Conservation (phyloP, 2,888 invertebrate genomes). For the Stenotaenia linearis region DNA sequence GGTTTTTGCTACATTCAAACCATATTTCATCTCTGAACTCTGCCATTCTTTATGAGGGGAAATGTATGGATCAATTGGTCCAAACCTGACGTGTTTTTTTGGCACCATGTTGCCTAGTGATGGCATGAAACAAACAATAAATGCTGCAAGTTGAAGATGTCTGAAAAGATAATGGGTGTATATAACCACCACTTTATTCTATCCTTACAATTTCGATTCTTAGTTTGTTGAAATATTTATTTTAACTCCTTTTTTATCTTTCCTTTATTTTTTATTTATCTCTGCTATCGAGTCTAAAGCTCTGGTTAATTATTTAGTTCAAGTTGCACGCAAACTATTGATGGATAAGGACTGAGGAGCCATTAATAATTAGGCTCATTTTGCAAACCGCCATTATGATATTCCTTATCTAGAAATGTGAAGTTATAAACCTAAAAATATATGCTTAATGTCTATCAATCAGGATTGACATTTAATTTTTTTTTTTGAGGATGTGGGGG, state of each 20-base stretch:
- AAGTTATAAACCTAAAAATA: neutral
- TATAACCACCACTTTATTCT: neutral
- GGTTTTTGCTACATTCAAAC: neutral
- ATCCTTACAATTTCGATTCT: neutral
- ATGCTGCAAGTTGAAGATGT: neutral
- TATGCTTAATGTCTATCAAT: neutral
- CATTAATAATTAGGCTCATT: conserved; percentile 3
- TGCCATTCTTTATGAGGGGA: conserved; percentile 4
- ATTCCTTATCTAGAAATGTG: neutral
- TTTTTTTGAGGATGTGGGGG: neutral
- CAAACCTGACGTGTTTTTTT: neutral
- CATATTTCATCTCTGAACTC: neutral
- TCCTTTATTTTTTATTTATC: neutral
- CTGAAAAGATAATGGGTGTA: neutral
- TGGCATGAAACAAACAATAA: conserved; percentile 5
- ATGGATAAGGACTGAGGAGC: neutral
- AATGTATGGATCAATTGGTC: neutral
- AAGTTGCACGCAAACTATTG: neutral
- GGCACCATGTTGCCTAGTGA: neutral
- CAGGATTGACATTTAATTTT: neutral
- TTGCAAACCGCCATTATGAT: neutral
- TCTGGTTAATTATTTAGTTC: neutral
- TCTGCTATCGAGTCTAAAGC: neutral
- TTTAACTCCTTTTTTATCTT: neutral
- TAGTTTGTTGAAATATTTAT: neutral